Conservation (phyloP, 1,140 invertebrate genomes). For the Drosophila hydei region DNA sequence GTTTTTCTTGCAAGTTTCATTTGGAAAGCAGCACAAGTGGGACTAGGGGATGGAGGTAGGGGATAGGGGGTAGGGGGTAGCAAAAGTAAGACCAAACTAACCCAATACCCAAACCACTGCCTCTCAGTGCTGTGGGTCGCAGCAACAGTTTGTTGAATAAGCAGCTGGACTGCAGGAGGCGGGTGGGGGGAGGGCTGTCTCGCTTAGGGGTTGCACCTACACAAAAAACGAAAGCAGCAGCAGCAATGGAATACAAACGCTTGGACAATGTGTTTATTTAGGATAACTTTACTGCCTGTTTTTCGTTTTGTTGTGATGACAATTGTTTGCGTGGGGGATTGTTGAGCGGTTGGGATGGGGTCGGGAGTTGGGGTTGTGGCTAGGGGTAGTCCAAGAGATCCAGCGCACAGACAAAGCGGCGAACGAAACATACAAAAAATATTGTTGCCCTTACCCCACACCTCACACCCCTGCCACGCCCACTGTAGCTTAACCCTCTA, state of each 20-base stretch:
- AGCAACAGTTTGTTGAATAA: conserved; percentile 3
- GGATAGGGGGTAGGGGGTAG: background rate
- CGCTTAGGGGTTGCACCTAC: background rate
- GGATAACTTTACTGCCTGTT: conserved; percentile 71
- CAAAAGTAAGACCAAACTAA: background rate
- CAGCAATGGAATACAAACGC: conserved; percentile 14
- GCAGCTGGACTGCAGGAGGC: background rate
- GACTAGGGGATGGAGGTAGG: background rate
- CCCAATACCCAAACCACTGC: too few relatives aligned
- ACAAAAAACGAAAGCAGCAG: conserved; percentile 32
- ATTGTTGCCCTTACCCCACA: too few relatives aligned
- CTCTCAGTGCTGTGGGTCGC: background rate
- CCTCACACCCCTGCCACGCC: too few relatives aligned
- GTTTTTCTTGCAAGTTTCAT: conserved; percentile 80
- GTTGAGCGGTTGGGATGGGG: background rate
- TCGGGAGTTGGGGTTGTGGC: background rate
- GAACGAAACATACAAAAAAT: conserved; percentile 36
- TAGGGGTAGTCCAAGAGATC: background rate
- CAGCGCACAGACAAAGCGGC: conserved; percentile 22
- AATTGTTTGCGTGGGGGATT: conserved; percentile 48
- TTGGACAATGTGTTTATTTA: conserved; percentile 80
- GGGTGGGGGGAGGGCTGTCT: background rate
- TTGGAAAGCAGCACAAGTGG: conserved; percentile 63
- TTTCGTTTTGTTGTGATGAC: conserved; percentile 53
- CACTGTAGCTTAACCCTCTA: background rate